Evolutionary conservation across 1,140 invertebrate genomes (phyloP), one percentile per base, ranked within the genome.

Genomic region (Planococcus citri): DNA sequence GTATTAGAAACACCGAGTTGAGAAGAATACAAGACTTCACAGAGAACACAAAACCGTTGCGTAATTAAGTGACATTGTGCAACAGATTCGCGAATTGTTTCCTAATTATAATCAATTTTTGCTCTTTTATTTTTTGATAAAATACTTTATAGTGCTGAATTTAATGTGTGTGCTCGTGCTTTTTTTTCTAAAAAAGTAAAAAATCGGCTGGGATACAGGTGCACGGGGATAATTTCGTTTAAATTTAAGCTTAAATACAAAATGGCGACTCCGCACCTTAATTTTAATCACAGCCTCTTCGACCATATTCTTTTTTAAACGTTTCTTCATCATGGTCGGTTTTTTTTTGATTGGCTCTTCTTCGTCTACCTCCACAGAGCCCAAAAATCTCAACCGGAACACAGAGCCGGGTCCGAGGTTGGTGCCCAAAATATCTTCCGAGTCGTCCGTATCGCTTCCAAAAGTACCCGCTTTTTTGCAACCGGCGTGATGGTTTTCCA

Each of bases 261-360:
- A n/a, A 77, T 81, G 82, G 60, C 25, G 60, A 64, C 60, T 64
- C 24, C 60, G 60, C 84, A 95, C 93, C 91, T 97, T 97, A 76
- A 97, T 94, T 82, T 94, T 91, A 76, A 89, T 90, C 76, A 97
- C 94, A 76, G 95, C 94, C 81, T 97, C 93, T 82, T 97, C 94
- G 74, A 96, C 95, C 86, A 91, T 91, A 81, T 88, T 86, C 83
- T 91, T 91, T 86, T 90, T 91, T 80, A 87, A 86, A 75, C 88
- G 81, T 79, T 87, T 88, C 77, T 87, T 84, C 73, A 86, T 83
- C 71, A 85, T 81, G 77, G 85, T 85, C 78, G 78, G 79, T 64
- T 64, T 64, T 64, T 64, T 64, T 64, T 64, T 64, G 60, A 64
- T 64, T 20, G 60, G 60, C 75, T 81, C 81, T 79, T 88, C 87